Percentiles rank a stretch among this genome's conserved stretches.
Evolutionary conservation across 2,113 vertebrate genomes (phyloP).

Genomic region (Cebidichthys violaceus): DNA sequence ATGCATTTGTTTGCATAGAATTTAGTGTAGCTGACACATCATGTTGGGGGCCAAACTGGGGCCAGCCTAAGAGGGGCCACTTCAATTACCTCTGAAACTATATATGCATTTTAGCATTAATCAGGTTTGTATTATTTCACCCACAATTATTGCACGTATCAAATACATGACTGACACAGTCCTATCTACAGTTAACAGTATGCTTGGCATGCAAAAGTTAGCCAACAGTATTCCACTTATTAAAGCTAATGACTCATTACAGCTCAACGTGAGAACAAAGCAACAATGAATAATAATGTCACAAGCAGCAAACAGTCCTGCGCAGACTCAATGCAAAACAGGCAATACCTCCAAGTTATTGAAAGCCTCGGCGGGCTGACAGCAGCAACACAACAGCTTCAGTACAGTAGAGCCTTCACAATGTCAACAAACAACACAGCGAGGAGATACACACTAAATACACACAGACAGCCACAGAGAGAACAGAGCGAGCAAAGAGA

Average conservation of each 20-base stretch:
- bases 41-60: neutral
- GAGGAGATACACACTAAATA: too few relatives aligned
- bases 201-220: neutral
- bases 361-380: too few relatives aligned
- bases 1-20: neutral
- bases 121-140: neutral
- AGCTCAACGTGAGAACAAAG: neutral
- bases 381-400: too few relatives aligned
- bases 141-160: neutral
- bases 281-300: neutral
- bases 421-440: too few relatives aligned
- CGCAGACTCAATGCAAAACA: too few relatives aligned
- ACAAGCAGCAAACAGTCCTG: neutral
- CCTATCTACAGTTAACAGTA: neutral
- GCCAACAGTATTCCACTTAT: neutral
- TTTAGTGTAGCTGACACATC: neutral
- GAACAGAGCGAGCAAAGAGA: neutral
- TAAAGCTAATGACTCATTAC: neutral
- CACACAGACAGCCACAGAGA: neutral
- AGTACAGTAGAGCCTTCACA: too few relatives aligned
- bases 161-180: neutral
- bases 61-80: neutral
- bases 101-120: neutral
- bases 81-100: neutral
- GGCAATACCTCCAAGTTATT: too few relatives aligned